phyloP scores from a whole-genome alignment of 2,888 invertebrate species.

The Proisotoma minuta region DNA sequence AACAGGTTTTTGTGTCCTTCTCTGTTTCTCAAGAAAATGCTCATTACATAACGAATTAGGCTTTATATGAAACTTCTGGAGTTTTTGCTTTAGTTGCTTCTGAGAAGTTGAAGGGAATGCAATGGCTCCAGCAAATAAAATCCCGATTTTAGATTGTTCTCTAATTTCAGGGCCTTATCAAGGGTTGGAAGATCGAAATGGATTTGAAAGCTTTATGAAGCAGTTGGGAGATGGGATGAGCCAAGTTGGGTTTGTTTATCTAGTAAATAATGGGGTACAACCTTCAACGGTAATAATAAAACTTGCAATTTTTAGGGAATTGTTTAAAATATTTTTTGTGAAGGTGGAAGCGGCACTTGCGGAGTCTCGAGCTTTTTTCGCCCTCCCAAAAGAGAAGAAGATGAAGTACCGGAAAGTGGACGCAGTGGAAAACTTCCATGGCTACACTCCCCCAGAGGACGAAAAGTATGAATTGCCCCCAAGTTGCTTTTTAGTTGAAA shows the following conservation, averaged over 20 bases:
- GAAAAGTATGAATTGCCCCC: background rate
- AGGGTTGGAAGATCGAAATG: background rate
- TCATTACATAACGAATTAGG: too few species aligned
- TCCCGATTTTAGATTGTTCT: constrained; percentile 1
- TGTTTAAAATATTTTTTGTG: background rate
- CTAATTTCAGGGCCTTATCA: background rate
- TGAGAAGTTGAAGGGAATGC: too few species aligned
- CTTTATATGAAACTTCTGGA: too few species aligned
- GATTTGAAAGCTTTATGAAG: background rate
- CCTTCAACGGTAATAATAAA: constrained; percentile 2
- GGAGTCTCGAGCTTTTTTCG: background rate
- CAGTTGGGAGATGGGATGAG: constrained; percentile 2
- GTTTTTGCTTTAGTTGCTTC: too few species aligned
- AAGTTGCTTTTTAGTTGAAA: background rate
- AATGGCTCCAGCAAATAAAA: too few species aligned
- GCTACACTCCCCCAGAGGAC: background rate
- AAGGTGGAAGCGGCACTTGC: background rate
- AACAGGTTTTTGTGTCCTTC: too few species aligned
- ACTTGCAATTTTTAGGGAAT: background rate
- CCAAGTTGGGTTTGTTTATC: constrained; percentile 8
- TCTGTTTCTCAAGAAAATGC: too few species aligned
- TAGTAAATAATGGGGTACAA: constrained; percentile 24
- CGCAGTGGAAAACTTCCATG: background rate
- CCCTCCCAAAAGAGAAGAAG: background rate
- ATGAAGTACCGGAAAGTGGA: background rate